Conservation (phyloP, 2,888 invertebrate genomes). For the Drosophila monieri region DNA sequence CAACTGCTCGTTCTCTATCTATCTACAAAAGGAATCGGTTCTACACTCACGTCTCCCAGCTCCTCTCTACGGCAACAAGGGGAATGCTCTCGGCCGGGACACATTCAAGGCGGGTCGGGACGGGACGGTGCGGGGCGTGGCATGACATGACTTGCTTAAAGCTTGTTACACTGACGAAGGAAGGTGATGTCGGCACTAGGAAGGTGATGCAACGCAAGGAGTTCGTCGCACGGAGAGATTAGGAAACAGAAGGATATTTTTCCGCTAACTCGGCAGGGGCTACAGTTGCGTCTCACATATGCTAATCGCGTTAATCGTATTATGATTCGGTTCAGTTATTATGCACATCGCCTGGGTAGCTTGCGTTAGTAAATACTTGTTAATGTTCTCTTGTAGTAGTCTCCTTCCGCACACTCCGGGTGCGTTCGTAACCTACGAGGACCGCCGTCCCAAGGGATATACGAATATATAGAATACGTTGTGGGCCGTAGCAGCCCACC, state of each 20-base stretch:
- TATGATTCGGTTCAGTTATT: conserved; percentile 58
- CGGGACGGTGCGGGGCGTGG: conserved; percentile 50
- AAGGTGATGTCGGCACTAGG: conserved; percentile 10
- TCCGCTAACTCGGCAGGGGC: conserved; percentile 63
- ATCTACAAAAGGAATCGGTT: conserved; percentile 71
- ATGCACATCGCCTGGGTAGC: conserved; percentile 81
- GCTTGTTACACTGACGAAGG: conserved; percentile 47
- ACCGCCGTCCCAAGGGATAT: conserved; percentile 1
- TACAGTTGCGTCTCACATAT: conserved; percentile 69
- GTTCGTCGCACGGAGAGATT: not conserved
- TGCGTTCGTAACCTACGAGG: not conserved
- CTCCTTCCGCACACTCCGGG: conserved; percentile 1
- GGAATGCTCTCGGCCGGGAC: conserved; percentile 28
- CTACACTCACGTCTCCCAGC: conserved; percentile 55
- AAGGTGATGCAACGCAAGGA: conserved; percentile 13
- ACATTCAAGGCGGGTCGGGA: conserved; percentile 20
- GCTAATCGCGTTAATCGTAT: conserved; percentile 48
- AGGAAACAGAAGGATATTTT: conserved; percentile 35
- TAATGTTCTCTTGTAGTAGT: conserved; percentile 19
- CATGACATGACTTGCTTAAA: conserved; percentile 76
- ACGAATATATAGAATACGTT: not conserved
- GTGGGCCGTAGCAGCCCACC: not conserved
- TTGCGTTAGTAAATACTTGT: conserved; percentile 73
- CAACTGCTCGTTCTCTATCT: conserved; percentile 65
- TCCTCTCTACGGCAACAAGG: conserved; percentile 25